Percentiles rank a stretch among this genome's conserved stretches.
These are phyloP conservation scores for Silurus glanis DNA, from an alignment of 2,113 vertebrate species.

Conservation along the genomic window DNA sequence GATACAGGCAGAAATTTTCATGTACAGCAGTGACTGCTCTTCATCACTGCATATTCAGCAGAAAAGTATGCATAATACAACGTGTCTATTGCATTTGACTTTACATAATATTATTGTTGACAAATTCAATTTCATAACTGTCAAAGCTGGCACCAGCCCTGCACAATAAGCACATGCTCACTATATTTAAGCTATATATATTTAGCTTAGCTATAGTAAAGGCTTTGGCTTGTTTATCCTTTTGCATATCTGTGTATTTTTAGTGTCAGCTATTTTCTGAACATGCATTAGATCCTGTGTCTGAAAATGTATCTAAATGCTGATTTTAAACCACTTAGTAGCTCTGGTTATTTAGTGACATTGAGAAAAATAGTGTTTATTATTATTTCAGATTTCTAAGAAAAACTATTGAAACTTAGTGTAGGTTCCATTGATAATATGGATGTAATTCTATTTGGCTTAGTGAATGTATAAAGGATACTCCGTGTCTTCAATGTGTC, in stretches of 20 bases:
- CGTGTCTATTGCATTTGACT: constrained; percentile 7
- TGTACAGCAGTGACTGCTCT: constrained; percentile 9
- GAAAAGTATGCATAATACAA: not conserved
- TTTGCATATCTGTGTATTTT: not conserved
- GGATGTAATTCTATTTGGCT: not conserved
- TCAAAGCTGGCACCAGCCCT: not conserved
- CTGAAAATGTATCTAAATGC: not conserved
- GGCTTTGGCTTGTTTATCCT: not conserved
- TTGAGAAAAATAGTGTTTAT: not conserved
- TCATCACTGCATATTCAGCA: not conserved
- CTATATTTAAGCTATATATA: constrained; percentile 4
- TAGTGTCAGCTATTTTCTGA: not conserved
- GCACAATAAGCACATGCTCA: not conserved
- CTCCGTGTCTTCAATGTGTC: not conserved
- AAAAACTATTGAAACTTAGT: not conserved
- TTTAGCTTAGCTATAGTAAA: not conserved
- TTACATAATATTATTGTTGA: constrained; percentile 9
- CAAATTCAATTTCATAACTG: constrained; percentile 28
- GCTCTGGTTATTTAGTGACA: not conserved
- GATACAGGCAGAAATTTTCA: not conserved
- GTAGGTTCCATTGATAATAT: not conserved
- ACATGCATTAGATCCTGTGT: not conserved
- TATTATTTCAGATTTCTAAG: not conserved
- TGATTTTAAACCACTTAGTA: not conserved
- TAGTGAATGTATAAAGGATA: not conserved